Conservation (phyloP, 2,113 vertebrate genomes). For the Thalassoma bifasciatum region DNA sequence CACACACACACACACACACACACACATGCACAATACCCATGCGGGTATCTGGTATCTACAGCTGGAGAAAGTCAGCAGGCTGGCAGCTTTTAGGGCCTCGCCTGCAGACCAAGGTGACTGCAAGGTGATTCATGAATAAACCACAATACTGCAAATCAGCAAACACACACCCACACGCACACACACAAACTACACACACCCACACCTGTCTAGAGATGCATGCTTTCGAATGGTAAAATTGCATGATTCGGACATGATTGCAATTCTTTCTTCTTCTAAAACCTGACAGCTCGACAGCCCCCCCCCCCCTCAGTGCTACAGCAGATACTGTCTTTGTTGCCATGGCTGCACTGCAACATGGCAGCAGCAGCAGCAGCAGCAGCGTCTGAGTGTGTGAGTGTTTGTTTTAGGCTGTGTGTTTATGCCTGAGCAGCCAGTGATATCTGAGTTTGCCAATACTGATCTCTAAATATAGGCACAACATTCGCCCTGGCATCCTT, state of each 20-base stretch:
- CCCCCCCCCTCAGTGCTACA: slow-evolving; percentile 47
- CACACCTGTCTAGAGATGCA: neutral
- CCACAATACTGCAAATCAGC: neutral
- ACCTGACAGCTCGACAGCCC: slow-evolving; percentile 6
- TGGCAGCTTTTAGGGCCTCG: slow-evolving; percentile 34
- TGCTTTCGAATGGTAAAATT: neutral
- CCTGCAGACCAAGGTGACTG: slow-evolving; percentile 74
- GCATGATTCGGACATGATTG: neutral
- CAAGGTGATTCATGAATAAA: slow-evolving; percentile 69
- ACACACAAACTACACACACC: neutral
- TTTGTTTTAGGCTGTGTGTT: slow-evolving; percentile 16
- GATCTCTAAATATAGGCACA: slow-evolving; percentile 2
- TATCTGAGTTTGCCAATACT: neutral
- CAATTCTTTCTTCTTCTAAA: neutral
- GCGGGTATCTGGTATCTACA: slow-evolving; percentile 6
- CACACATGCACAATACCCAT: neutral
- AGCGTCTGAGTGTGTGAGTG: slow-evolving; percentile 18
- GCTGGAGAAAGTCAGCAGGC: slow-evolving; percentile 22
- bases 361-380: slow-evolving; percentile 67
- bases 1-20: neutral
- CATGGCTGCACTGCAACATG: slow-evolving; percentile 69
- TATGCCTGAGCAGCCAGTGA: neutral
- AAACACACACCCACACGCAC: slow-evolving; percentile 13
- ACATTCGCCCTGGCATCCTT: neutral
- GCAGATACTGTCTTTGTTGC: slow-evolving; percentile 71